These are phyloP conservation scores for Nebria ingens DNA, from an alignment of 1,140 invertebrate genomes.

Conservation along the genomic window DNA sequence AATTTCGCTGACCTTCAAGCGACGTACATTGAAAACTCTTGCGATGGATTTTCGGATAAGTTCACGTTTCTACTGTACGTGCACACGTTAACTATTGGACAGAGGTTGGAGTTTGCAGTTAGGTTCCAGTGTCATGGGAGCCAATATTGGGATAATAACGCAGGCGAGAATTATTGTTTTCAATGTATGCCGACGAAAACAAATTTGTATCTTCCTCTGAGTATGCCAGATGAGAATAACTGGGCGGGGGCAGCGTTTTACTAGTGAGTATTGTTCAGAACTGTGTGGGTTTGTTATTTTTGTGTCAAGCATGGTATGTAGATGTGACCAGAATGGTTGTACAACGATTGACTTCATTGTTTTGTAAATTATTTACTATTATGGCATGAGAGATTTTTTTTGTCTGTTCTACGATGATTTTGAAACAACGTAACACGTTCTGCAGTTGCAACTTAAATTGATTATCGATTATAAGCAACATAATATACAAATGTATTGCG, in stretches of 20 bases:
- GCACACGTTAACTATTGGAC: constrained; percentile 58
- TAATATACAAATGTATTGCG: no score
- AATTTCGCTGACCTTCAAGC: constrained; percentile 72
- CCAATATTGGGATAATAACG: constrained; percentile 87
- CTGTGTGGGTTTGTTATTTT: constrained; percentile 1
- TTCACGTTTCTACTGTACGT: constrained; percentile 71
- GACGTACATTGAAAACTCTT: constrained; percentile 76
- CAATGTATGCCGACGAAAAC: constrained; percentile 54
- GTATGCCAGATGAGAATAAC: constrained; percentile 15
- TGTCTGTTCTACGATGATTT: background rate
- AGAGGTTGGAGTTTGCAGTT: constrained; percentile 69
- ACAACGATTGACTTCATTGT: no score
- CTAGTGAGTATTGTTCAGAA: constrained; percentile 32
- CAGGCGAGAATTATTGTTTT: constrained; percentile 74
- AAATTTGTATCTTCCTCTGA: constrained; percentile 11
- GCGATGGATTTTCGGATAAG: constrained; percentile 86
- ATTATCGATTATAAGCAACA: no score
- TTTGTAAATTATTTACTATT: no score
- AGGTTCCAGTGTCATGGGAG: constrained; percentile 71
- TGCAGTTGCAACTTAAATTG: no score
- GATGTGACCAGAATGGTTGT: background rate
- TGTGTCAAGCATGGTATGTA: background rate
- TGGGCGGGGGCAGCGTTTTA: constrained; percentile 28
- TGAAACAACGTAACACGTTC: no score
- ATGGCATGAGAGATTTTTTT: no score